Conservation (phyloP, 2,113 vertebrate genomes). For the Crocuta crocuta region DNA sequence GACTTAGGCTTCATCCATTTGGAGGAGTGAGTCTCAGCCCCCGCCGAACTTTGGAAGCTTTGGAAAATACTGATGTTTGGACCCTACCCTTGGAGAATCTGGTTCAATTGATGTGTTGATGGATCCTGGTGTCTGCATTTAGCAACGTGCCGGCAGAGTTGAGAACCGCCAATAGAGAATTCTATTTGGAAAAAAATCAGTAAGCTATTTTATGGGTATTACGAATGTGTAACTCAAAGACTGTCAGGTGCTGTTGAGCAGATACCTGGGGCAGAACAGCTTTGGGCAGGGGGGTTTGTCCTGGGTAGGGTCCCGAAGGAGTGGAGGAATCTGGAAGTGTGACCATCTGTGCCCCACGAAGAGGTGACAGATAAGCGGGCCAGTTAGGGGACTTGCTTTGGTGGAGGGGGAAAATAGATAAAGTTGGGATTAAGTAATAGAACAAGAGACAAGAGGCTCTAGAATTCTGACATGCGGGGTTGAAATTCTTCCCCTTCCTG, state of each 20-base stretch:
- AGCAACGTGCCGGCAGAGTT: neutral
- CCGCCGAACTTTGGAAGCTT: neutral
- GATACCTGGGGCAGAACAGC: neutral
- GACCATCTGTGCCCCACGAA: neutral
- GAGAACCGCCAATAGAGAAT: neutral
- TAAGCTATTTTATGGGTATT: neutral
- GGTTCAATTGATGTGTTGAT: neutral
- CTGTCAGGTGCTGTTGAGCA: neutral
- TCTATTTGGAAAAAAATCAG: neutral
- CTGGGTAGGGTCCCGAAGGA: neutral
- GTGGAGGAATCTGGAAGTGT: neutral
- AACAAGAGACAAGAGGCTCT: neutral
- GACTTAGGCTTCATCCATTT: neutral
- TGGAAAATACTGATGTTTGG: neutral
- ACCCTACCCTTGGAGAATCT: neutral
- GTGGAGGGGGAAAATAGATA: neutral
- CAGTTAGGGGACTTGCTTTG: neutral
- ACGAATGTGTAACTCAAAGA: neutral
- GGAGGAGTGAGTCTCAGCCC: neutral
- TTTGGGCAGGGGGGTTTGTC: neutral
- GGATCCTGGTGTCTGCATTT: neutral
- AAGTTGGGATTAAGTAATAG: neutral
- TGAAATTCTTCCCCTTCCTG: neutral
- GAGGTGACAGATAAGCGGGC: neutral
- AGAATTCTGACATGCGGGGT: neutral